Base-by-base conservation (phyloP, 1,140 invertebrate species). In the Streblospio benedicti region DNA sequence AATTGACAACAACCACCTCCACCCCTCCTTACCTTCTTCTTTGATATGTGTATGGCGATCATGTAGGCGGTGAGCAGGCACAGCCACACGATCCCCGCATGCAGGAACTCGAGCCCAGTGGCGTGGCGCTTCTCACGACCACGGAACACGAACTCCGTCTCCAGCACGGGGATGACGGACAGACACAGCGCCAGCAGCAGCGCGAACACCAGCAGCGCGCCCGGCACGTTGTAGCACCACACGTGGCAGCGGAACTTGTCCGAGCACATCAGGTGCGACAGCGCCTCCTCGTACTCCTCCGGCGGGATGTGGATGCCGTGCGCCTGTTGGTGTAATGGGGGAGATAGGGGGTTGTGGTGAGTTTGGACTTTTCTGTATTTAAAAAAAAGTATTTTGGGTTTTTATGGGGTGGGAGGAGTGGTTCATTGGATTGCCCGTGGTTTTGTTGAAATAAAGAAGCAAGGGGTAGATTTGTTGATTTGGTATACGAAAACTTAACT, bases 181-280 rank as follows among this genome's bases (percentile, higher is more conserved):
- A 59, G 32, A 32, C 57, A 59, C 25, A 35, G 23, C 27, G 27
- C 23, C 18, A 59, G 49, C 4, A 59, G 49, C 2, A 51, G 45
- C 9, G 32, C 20, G 3, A 59, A 59, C 45, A 59, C 28, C 16
- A 52, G 16, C 1, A 59, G 9, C 1, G 57, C 57, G 18, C 30
- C 57, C 2, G 57, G 57, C 2, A 33, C 49, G 57, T 59, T 59
- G 57, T 59, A 59, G 57, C 57, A 59, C 1, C 45, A 51, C 31
- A 59, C 32, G 49, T 59, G 57, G 47, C 49, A 59, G 2, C 44
- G 57, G 33, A 59, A 59, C 23, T 59, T 59, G 20, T 30, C 25
- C n/a, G 50, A 45, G 25, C 30, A 18, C 57, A 59, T 59, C 28
- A 59, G 33, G 32, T 59, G 57, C 20, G n/a, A 18, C 32, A 59